These are phyloP conservation scores for Lordiphosa andalusiaca DNA, from an alignment of 2,888 invertebrate genomes.

Conservation along the genomic window DNA sequence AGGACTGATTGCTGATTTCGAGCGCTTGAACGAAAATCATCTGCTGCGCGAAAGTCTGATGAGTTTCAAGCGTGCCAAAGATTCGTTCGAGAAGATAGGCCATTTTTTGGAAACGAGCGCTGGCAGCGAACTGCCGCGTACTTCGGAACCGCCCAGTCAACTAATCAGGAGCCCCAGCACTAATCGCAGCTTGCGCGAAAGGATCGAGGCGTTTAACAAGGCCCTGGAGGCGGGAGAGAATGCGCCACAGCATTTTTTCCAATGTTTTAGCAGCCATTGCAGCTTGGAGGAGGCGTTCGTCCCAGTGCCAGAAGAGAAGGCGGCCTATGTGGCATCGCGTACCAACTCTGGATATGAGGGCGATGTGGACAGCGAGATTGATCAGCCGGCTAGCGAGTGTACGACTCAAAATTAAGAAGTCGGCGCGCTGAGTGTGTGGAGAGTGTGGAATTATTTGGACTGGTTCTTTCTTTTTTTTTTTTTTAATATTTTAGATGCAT, in stretches of 20 bases:
- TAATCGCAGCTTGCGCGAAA: slow-evolving; percentile 49
- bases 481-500: no score
- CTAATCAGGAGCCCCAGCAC: slow-evolving; percentile 9
- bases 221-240: slow-evolving; percentile 31
- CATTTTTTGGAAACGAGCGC: slow-evolving; percentile 26
- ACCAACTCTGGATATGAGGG: slow-evolving; percentile 64
- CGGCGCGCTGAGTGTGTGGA: not conserved
- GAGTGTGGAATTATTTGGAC: not conserved
- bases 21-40: slow-evolving; percentile 57
- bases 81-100: slow-evolving; percentile 58
- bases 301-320: not conserved
- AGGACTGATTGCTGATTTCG: slow-evolving; percentile 53
- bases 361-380: slow-evolving; percentile 66
- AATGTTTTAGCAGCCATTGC: slow-evolving; percentile 54
- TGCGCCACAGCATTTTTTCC: slow-evolving; percentile 41
- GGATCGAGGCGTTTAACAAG: slow-evolving; percentile 59
- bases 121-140: not conserved
- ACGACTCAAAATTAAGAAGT: not conserved
- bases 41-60: slow-evolving; percentile 57
- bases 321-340: not conserved
- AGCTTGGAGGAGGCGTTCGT: slow-evolving; percentile 25
- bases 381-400: slow-evolving; percentile 8
- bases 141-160: slow-evolving; percentile 7
- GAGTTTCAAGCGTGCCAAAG: slow-evolving; percentile 60
- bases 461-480: no score